Conservation (phyloP, 1,140 invertebrate genomes). For the Euglossa dilemma region DNA sequence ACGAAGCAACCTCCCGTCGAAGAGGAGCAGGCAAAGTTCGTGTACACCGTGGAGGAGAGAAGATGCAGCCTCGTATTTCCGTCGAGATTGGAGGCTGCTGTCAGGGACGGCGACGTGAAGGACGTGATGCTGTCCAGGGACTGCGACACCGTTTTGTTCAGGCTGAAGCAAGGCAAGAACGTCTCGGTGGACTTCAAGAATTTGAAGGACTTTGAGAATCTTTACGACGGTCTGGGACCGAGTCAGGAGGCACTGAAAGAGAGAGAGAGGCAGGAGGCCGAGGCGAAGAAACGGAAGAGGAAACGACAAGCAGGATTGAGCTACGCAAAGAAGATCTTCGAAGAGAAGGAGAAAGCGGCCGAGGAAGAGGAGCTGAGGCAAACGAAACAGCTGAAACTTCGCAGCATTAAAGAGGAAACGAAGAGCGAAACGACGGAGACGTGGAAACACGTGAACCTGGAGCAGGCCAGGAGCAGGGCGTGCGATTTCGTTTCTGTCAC, state of each 20-base stretch:
- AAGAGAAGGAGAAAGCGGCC: constrained; percentile 87
- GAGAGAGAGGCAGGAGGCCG: constrained; percentile 84
- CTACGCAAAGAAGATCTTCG: constrained; percentile 88
- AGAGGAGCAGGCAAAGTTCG: constrained; percentile 85
- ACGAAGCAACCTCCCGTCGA: constrained; percentile 83
- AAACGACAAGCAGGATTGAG: constrained; percentile 84
- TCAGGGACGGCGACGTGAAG: constrained; percentile 89
- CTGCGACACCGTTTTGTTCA: constrained; percentile 88
- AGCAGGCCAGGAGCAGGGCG: constrained; percentile 61
- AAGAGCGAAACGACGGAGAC: constrained; percentile 56
- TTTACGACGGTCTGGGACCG: constrained; percentile 87
- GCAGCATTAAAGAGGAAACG: constrained; percentile 79
- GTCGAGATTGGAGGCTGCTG: constrained; percentile 88
- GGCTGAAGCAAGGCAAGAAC: constrained; percentile 88
- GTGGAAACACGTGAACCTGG: constrained; percentile 69
- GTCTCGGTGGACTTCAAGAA: constrained; percentile 88
- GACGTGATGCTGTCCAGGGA: constrained; percentile 90
- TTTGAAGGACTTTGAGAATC: constrained; percentile 83
- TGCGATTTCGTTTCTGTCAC: constrained; percentile 66
- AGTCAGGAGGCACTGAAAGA: constrained; percentile 85
- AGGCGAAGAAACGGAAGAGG: constrained; percentile 84
- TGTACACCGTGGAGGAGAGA: constrained; percentile 89
- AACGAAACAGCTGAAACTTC: constrained; percentile 82
- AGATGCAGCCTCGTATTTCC: constrained; percentile 90
- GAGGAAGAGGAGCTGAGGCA: constrained; percentile 83